Conservation (phyloP, 2,888 invertebrate genomes). For the Alcis repandata region DNA sequence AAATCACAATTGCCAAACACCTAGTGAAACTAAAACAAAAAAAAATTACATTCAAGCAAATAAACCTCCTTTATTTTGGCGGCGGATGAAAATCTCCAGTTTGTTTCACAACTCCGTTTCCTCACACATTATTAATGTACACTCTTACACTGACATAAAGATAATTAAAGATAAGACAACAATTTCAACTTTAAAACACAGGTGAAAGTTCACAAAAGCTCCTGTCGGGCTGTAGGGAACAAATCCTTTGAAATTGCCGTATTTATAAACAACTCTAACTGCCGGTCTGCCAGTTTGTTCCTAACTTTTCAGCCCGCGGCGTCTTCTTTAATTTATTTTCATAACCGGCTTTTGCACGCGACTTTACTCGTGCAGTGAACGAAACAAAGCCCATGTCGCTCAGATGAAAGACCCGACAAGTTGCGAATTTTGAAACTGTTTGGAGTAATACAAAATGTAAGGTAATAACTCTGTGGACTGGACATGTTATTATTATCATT, state of each 20-base stretch:
- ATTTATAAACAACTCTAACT: slow-evolving; percentile 76
- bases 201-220: slow-evolving; percentile 71
- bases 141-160: slow-evolving; percentile 52
- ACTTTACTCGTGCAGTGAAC: background rate
- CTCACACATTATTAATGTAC: slow-evolving; percentile 30
- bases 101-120: background rate
- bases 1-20: too few species aligned
- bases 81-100: background rate
- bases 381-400: background rate
- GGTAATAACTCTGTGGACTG: too few species aligned
- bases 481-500: too few species aligned
- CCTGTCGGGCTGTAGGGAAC: slow-evolving; percentile 59
- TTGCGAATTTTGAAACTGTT: too few species aligned
- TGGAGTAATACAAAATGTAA: too few species aligned
- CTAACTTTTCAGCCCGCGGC: slow-evolving; percentile 66
- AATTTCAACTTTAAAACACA: slow-evolving; percentile 62
- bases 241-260: slow-evolving; percentile 79
- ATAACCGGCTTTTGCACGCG: slow-evolving; percentile 63
- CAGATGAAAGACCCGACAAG: background rate
- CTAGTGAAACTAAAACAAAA: too few species aligned
- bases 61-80: background rate
- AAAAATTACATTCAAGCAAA: too few species aligned
- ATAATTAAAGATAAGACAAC: slow-evolving; percentile 63
- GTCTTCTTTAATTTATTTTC: slow-evolving; percentile 77
- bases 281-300: slow-evolving; percentile 66